Base-by-base conservation (phyloP, 2,113 vertebrate species). In the Orthonyx spaldingii region DNA sequence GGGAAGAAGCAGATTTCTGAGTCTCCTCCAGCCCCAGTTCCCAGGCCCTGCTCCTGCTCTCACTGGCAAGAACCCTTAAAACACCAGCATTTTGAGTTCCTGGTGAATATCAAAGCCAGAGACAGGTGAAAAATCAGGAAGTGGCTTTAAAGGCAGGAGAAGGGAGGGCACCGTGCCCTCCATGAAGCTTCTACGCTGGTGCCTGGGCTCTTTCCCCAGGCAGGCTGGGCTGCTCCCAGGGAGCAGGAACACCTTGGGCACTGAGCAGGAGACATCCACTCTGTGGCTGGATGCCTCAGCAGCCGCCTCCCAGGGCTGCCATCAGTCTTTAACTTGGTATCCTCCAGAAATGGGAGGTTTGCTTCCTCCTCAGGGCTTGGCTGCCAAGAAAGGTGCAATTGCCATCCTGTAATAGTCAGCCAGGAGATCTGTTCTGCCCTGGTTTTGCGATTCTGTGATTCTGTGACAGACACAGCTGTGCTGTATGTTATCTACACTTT, bases 91-190 rank as follows among this genome's bases (percentile, higher is more conserved):
- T 66, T 6, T 8, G 35, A 37, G 14, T 11, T 35, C 7, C 0
- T 32, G 42, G 3, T 33, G 72, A 44, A 10, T 47, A 35, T 11
- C 52, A 18, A 39, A 32, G 46, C 3, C 44, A 30, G 61, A 53
- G 24, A 10, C n/a, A 18, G 66, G 37, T 16, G 47, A 11, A 30
- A 37, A 30, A 5, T 2, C 66, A 47, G 44, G 19, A 49, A 24
- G 24, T 18, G 71, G 33, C 33, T 68, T 32, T 7, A 35, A 50
- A 19, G 57, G 59, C 32, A 53, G 9, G 57, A 44, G 53, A 9
- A 59, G 10, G 33, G 35, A 33, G 0, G 0, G 5, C 21, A 9
- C 20, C 0, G 0, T 20, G 53, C 15, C 30, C 35, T 37, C 20
- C 32, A 2, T 0, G 26, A 32, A 50, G 27, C 17, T 1, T 7